Percentiles rank a stretch among this genome's conserved stretches.
Evolutionary conservation across 2,888 invertebrate species (phyloP).

Genomic region (Andrena bucephala): DNA sequence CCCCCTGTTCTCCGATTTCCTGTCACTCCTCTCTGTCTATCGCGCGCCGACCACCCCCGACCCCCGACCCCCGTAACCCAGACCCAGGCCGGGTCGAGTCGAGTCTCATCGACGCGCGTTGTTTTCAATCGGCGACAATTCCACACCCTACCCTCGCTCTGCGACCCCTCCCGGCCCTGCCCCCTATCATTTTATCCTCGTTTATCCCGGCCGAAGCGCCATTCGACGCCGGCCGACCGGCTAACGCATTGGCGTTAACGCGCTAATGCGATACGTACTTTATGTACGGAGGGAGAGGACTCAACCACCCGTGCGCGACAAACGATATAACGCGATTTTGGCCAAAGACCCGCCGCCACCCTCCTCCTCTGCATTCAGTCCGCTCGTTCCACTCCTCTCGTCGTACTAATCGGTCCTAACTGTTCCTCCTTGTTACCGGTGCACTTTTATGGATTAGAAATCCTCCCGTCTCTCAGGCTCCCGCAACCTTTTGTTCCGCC

Average conservation of each 20-base stretch:
- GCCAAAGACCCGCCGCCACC: slow-evolving; percentile 34
- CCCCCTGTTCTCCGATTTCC: slow-evolving; percentile 1
- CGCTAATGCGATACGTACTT: slow-evolving; percentile 81
- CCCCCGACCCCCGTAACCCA: slow-evolving; percentile 22
- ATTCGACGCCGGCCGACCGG: slow-evolving; percentile 79
- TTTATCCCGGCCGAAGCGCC: slow-evolving; percentile 75
- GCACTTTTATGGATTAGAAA: no score
- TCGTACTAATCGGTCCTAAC: no score
- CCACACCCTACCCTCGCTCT: slow-evolving; percentile 64
- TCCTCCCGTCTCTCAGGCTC: no score
- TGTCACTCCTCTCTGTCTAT: slow-evolving; percentile 29
- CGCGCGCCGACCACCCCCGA: slow-evolving; percentile 1
- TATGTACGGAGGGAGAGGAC: slow-evolving; percentile 71
- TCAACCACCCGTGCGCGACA: slow-evolving; percentile 71
- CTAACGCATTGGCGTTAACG: slow-evolving; percentile 80
- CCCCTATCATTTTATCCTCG: slow-evolving; percentile 78
- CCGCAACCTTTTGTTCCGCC: no score
- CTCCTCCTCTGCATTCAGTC: not conserved
- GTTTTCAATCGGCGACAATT: slow-evolving; percentile 81
- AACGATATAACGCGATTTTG: slow-evolving; percentile 77
- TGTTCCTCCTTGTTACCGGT: no score
- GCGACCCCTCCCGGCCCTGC: slow-evolving; percentile 52
- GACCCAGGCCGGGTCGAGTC: slow-evolving; percentile 16
- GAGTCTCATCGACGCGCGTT: slow-evolving; percentile 68
- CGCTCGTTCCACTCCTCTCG: no score